Conservation (phyloP, 2,113 vertebrate species). For the Spea bombifrons region DNA sequence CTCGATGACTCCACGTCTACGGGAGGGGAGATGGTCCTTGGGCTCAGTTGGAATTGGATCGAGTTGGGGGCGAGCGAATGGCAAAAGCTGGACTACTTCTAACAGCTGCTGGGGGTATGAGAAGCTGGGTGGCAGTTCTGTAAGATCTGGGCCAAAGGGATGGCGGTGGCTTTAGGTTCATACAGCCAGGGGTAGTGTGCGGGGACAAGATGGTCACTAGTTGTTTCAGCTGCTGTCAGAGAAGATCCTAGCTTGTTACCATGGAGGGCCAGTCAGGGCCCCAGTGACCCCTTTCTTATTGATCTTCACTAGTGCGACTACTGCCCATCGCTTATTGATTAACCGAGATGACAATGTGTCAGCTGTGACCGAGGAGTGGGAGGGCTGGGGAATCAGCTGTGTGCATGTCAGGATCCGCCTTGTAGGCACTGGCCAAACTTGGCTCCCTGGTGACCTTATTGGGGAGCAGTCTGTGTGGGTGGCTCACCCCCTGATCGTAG, state of each 20-base stretch:
- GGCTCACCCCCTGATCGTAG: slow-evolving; percentile 20
- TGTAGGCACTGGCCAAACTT: slow-evolving; percentile 24
- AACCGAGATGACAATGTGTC: slow-evolving; percentile 40
- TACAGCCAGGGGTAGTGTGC: not conserved
- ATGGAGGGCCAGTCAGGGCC: not conserved
- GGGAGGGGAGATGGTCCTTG: slow-evolving; percentile 40
- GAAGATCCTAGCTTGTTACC: not conserved
- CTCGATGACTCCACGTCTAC: slow-evolving; percentile 35
- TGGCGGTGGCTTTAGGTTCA: slow-evolving; percentile 9
- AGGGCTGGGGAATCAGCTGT: slow-evolving; percentile 28
- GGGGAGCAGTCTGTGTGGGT: slow-evolving; percentile 5
- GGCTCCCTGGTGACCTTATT: slow-evolving; percentile 22
- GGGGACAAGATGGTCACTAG: not conserved
- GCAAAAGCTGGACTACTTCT: slow-evolving; percentile 17
- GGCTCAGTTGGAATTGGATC: not conserved
- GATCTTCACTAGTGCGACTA: not conserved
- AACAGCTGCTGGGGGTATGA: slow-evolving; percentile 8
- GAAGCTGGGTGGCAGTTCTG: not conserved
- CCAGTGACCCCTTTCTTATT: not conserved
- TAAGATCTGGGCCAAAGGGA: slow-evolving; percentile 24
- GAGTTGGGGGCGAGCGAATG: slow-evolving; percentile 32
- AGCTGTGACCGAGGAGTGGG: slow-evolving; percentile 34
- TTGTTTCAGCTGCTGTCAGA: not conserved
- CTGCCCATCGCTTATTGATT: slow-evolving; percentile 40
- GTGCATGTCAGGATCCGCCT: slow-evolving; percentile 29